Base-by-base conservation (phyloP, 2,113 vertebrate species). In the Balaenoptera acutorostrata region DNA sequence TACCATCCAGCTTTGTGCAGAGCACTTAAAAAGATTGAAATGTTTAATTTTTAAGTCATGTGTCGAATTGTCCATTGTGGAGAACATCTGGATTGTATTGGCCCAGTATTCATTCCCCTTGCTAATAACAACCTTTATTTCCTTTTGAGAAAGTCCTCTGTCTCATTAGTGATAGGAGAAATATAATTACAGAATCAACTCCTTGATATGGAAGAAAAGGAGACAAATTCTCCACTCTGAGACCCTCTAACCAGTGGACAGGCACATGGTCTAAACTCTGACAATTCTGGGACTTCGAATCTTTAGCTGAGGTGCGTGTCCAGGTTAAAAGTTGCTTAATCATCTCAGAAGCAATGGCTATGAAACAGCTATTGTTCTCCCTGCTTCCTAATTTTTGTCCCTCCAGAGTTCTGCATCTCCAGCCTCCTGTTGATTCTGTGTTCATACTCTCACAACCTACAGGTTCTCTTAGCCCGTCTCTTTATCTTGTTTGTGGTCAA, bases 211-310 rank as follows among this genome's bases (percentile, higher is more conserved):
- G 27, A 55, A 90, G 36, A 84, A 92, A 64, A 55, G 1, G 8
- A 52, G 2, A 75, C 5, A 44, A 33, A 78, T 39, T 0, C 1
- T 61, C 3, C 20, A 81, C 10, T 90, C 39, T 20, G 4, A 10
- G 27, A 4, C 0, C 33, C 2, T 41, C n/a, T n/a, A 20, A 39
- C 0, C 52, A 93, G 2, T 3, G 0, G 1, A 1, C 4, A 77
- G 59, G 0, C n/a, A 29, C 6, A 8, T 8, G 13, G 8, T 4
- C 57, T 80, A 13, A n/a, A 80, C 5, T 63, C 8, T 55, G 41
- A 66, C 2, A n/a, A 23, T 9, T 52, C 49, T 46, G 55, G 15
- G 13, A 80, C 14, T 57, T 71, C 9, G 3, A 33, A 17, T 84
- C 6, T 25, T 74, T 36, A 63, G 7, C 8, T 12, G 13, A 20